Percentiles rank a stretch among this genome's conserved stretches.
Conservation (phyloP, 2,888 invertebrate genomes). For the Trichopoda pennipes region DNA sequence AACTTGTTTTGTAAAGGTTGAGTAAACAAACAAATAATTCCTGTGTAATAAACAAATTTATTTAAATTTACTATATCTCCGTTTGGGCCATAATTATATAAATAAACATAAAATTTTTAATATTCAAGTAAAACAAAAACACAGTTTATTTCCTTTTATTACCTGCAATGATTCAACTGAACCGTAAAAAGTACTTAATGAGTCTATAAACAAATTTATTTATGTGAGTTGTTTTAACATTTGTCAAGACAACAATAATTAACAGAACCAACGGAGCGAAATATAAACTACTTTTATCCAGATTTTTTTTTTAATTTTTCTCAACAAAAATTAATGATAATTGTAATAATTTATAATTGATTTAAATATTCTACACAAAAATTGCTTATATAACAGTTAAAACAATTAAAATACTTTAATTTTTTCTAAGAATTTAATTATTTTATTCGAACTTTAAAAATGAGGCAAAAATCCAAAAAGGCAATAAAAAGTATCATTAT, state of each 20-base stretch:
- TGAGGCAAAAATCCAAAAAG: too few species aligned
- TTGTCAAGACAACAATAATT: too few species aligned
- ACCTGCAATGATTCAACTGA: too few species aligned
- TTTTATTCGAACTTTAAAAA: background rate
- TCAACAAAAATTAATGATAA: too few species aligned
- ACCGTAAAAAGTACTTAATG: too few species aligned
- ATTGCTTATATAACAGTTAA: background rate
- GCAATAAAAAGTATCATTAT: too few species aligned
- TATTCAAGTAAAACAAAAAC: background rate
- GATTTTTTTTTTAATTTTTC: too few species aligned
- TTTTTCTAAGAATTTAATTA: background rate
- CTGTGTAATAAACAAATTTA: background rate
- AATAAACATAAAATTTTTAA: background rate
- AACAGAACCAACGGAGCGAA: too few species aligned
- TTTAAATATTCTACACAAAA: background rate
- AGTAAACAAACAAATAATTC: background rate
- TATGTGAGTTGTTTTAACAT: too few species aligned
- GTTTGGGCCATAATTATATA: background rate
- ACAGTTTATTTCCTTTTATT: too few species aligned
- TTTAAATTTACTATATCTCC: background rate
- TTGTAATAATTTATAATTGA: background rate
- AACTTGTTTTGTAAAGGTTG: background rate
- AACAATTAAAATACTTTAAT: background rate
- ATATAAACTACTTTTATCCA: too few species aligned
- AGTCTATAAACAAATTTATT: too few species aligned